Conservation (phyloP, 1,140 invertebrate genomes). For the Zaprionus nigranus region DNA sequence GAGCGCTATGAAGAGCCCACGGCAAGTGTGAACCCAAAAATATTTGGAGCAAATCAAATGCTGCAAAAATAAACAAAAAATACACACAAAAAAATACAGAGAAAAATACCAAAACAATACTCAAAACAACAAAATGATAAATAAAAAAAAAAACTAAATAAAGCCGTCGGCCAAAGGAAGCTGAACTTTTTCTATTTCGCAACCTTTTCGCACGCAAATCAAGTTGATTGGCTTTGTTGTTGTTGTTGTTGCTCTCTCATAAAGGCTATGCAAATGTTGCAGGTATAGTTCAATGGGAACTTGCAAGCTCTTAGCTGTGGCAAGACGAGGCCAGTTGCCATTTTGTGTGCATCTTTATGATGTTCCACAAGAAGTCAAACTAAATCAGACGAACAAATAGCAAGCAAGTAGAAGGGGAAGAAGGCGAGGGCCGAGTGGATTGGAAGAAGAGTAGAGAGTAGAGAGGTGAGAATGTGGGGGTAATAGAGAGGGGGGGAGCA, state of each 20-base stretch:
- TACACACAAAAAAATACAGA: conserved; percentile 19
- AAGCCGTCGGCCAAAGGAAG: conserved; percentile 5
- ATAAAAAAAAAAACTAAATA: not conserved
- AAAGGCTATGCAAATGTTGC: conserved; percentile 63
- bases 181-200: conserved; percentile 45
- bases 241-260: conserved; percentile 27
- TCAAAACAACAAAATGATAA: conserved; percentile 22
- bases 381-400: not conserved
- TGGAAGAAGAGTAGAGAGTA: too few species aligned
- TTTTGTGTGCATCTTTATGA: not conserved
- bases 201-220: conserved; percentile 76
- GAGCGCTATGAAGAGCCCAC: conserved; percentile 57
- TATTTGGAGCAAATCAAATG: conserved; percentile 79
- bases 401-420: not conserved
- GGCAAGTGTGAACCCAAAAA: conserved; percentile 73
- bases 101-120: conserved; percentile 27
- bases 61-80: conserved; percentile 41
- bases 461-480: too few species aligned
- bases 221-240: conserved; percentile 33
- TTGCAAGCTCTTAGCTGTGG: too few species aligned
- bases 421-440: too few species aligned
- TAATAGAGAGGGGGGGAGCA: too few species aligned
- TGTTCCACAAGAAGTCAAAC: not conserved
- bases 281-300: not conserved
- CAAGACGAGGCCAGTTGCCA: not conserved